phyloP scores from a whole-genome alignment of 2,113 vertebrate species.

The Sinosuthora webbiana region DNA sequence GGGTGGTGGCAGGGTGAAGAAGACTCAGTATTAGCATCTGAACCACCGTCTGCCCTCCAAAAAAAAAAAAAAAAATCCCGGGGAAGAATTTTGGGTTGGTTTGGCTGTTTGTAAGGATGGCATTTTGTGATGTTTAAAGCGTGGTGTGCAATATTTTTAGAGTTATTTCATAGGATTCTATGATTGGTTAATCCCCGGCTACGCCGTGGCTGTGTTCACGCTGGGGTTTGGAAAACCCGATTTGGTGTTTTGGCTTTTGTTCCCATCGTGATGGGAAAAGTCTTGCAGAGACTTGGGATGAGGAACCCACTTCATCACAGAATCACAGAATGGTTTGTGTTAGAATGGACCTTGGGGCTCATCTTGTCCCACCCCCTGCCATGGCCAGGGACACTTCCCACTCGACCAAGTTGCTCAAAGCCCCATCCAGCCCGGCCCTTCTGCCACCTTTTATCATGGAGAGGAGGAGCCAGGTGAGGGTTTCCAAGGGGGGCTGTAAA shows the following conservation, averaged over 20 bases:
- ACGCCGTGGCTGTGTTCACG: fast-evolving
- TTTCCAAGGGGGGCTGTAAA: neutral
- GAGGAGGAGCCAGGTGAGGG: neutral
- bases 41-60: neutral
- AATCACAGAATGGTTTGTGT: neutral
- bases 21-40: neutral
- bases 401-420: fast-evolving
- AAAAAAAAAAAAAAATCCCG: neutral
- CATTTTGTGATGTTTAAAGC: neutral
- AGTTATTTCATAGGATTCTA: neutral
- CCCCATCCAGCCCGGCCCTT: neutral
- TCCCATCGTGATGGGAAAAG: neutral
- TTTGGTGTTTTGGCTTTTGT: neutral
- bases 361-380: neutral
- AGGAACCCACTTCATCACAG: neutral
- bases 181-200: neutral
- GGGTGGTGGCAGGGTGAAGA: neutral
- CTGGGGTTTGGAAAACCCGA: fast-evolving
- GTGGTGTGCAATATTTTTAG: fast-evolving
- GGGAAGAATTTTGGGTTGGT: neutral
- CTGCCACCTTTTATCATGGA: neutral
- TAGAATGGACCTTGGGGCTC: neutral
- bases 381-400: neutral
- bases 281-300: neutral
- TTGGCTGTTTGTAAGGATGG: neutral